Percentiles rank a stretch among this genome's conserved stretches.
Evolutionary conservation across 2,888 invertebrate genomes (phyloP).

Genomic region (Scrobipalpa atriplicella): DNA sequence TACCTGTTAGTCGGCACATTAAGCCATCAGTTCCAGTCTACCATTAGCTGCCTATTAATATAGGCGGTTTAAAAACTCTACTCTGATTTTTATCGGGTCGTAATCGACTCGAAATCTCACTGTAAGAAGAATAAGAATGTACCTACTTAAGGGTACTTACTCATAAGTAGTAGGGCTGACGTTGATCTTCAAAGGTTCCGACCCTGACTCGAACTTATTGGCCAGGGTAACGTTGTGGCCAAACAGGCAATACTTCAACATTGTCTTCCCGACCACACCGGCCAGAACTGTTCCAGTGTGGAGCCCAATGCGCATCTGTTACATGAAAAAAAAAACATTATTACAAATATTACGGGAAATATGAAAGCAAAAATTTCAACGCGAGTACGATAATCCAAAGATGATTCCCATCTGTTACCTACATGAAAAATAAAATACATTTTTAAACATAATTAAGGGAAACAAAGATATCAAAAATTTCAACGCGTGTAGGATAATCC

Average conservation of each 20-base stretch:
- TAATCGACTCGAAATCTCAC: too few species aligned
- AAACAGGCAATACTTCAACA: slow-evolving; percentile 97
- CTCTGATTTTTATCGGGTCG: too few species aligned
- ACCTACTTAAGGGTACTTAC: too few species aligned
- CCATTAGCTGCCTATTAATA: too few species aligned
- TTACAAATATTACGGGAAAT: background rate
- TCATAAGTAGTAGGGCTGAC: slow-evolving; percentile 96
- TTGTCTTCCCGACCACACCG: slow-evolving; percentile 96
- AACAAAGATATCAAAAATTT: background rate
- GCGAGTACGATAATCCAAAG: too few species aligned
- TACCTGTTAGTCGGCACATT: too few species aligned
- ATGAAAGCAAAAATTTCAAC: background rate
- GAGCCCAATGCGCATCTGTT: slow-evolving; percentile 96
- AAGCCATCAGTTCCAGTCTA: too few species aligned
- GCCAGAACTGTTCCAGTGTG: slow-evolving; percentile 97
- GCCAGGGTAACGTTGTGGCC: slow-evolving; percentile 98
- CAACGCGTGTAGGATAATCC: too few species aligned
- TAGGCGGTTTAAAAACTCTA: too few species aligned
- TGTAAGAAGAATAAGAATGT: too few species aligned
- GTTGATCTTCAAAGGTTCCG: slow-evolving; percentile 95
- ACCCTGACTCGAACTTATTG: slow-evolving; percentile 97
- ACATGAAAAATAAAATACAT: background rate
- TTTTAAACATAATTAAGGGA: background rate
- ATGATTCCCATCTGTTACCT: too few species aligned
- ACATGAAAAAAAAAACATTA: background rate